Percentiles rank a stretch among this genome's conserved stretches.
Evolutionary conservation across 1,140 invertebrate genomes (phyloP).

Genomic region (Hestina assimilis): DNA sequence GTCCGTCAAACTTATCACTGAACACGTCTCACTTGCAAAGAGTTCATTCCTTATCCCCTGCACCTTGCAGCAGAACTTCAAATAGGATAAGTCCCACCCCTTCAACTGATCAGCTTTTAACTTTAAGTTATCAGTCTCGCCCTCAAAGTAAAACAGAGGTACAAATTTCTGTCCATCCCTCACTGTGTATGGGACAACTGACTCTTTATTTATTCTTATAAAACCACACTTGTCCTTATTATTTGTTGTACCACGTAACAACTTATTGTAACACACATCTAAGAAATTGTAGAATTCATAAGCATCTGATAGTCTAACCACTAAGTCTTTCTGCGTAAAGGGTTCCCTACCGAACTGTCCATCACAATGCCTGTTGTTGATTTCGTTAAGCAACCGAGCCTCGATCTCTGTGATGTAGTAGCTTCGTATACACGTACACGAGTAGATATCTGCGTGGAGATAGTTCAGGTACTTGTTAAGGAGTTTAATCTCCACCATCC

Average conservation of each 20-base stretch:
- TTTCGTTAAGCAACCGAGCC: conserved; percentile 93
- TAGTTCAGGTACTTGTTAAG: conserved; percentile 91
- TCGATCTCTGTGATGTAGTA: conserved; percentile 96
- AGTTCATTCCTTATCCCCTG: conserved; percentile 94
- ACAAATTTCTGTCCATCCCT: conserved; percentile 91
- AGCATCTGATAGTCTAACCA: conserved; percentile 92
- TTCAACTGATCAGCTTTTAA: conserved; percentile 90
- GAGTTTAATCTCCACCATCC: conserved; percentile 93
- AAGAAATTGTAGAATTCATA: conserved; percentile 94
- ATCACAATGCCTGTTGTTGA: conserved; percentile 95
- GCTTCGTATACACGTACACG: conserved; percentile 93
- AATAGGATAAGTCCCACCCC: conserved; percentile 94
- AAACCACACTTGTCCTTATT: conserved; percentile 93
- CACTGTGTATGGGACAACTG: conserved; percentile 94
- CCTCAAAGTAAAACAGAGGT: conserved; percentile 96
- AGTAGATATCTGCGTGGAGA: conserved; percentile 90
- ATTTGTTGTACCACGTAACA: conserved; percentile 83
- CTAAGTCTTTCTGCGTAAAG: conserved; percentile 94
- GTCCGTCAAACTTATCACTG: conserved; percentile 92
- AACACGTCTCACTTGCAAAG: conserved; percentile 92
- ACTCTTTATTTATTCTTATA: conserved; percentile 95
- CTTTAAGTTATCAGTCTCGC: conserved; percentile 93
- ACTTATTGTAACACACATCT: conserved; percentile 91
- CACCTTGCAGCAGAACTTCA: conserved; percentile 96
- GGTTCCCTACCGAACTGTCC: conserved; percentile 91